Evolutionary conservation across 2,797 vertebrate genomes (phyloP), one percentile per base, ranked within the genome.

Genomic region (Myripristis murdjan): DNA sequence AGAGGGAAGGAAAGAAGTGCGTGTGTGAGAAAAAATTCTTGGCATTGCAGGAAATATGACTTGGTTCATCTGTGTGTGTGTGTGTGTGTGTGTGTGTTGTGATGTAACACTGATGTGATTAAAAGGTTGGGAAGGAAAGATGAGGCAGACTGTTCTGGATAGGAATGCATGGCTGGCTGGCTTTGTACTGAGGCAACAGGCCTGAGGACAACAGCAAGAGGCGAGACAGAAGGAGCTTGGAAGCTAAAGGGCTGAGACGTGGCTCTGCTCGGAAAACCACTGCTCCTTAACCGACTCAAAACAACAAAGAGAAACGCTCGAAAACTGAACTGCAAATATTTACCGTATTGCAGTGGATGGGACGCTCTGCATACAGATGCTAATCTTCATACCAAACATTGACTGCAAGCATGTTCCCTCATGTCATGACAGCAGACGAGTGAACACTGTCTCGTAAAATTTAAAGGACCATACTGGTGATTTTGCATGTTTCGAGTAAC

Each of bases 91-190:
- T 43, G 71, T 28, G 64, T 28, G 82, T 70, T 81, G 72, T 87
- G 85, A 91, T 87, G 89, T 87, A 91, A 91, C 86, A 77, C 78
- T 74, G 82, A 87, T 88, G 75, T 89, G 89, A 93, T 90, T 92
- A 89, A 93, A 82, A 84, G 77, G 82, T 85, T 82, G 69, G 87
- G 79, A 90, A 77, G 78, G 65, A 55, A 83, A 77, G 81, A 88
- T 87, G 86, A 90, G 88, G 89, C 89, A 85, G 53, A 92, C 77
- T 90, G 92, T 94, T 92, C 91, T 88, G 76, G 83, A 87, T 77
- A 86, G 89, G 92, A 94, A 93, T 94, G 90, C 82, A 81, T 44
- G 71, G 64, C 75, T 87, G 89, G 85, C 84, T 74, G 87, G 47
- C 68, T 77, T 70, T 60, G 64, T 22, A 59, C 69, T 73, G 63